Percentiles rank a stretch among this genome's conserved stretches.
Evolutionary conservation across 2,888 invertebrate genomes (phyloP).

Genomic region (Spodoptera picta): DNA sequence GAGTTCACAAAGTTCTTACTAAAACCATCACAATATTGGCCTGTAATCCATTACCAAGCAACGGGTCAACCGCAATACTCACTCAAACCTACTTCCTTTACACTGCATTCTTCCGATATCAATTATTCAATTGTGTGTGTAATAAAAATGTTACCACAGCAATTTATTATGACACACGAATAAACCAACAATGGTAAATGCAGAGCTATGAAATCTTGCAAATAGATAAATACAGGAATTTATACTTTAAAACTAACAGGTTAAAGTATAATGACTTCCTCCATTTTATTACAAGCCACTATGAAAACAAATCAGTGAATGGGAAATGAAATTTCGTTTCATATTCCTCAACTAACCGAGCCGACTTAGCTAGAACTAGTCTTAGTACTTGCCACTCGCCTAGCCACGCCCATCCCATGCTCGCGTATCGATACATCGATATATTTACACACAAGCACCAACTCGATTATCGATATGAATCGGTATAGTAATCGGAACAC

Average conservation of each 20-base stretch:
- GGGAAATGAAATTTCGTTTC: slow-evolving; percentile 63
- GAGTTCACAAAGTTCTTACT: slow-evolving; percentile 19
- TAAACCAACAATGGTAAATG: slow-evolving; percentile 19
- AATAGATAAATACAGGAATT: slow-evolving; percentile 10
- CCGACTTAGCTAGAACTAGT: slow-evolving; percentile 70
- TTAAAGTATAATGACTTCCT: slow-evolving; percentile 2
- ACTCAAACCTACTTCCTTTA: slow-evolving; percentile 40
- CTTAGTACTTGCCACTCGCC: slow-evolving; percentile 66
- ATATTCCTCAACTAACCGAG: slow-evolving; percentile 65
- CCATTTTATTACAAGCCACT: slow-evolving; percentile 16
- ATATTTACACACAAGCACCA: slow-evolving; percentile 55
- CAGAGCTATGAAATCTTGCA: slow-evolving; percentile 1
- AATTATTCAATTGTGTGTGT: slow-evolving; percentile 1
- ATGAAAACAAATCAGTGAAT: slow-evolving; percentile 45
- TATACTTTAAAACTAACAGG: slow-evolving; percentile 9
- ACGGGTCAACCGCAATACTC: slow-evolving; percentile 38
- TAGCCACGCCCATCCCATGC: slow-evolving; percentile 70
- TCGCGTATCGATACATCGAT: slow-evolving; percentile 57
- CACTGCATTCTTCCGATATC: slow-evolving; percentile 20
- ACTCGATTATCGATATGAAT: slow-evolving; percentile 67
- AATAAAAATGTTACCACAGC: slow-evolving; percentile 8
- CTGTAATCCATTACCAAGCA: slow-evolving; percentile 19
- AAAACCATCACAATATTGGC: slow-evolving; percentile 22
- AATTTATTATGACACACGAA: neutral
- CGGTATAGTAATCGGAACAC: slow-evolving; percentile 68